phyloP scores from a whole-genome alignment of 2,113 vertebrate genomes.

The Phycodurus eques region DNA sequence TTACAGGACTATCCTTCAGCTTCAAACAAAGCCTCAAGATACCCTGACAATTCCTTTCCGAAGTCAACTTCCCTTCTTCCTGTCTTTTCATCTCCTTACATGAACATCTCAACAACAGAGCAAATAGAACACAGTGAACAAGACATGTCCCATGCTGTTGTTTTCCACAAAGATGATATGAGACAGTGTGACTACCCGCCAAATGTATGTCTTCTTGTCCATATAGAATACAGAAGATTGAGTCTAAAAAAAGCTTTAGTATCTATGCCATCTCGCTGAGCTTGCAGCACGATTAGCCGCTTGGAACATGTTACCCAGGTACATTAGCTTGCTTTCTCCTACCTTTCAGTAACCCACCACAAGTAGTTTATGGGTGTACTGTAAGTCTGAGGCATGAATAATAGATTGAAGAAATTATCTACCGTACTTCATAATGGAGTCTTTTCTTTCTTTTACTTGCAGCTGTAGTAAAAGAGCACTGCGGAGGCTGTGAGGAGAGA shows the following conservation, averaged over 20 bases:
- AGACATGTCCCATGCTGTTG: not conserved
- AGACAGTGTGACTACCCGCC: constrained; percentile 5
- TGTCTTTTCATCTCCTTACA: not conserved
- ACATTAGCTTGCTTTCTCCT: constrained; percentile 24
- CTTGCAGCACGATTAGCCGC: constrained; percentile 23
- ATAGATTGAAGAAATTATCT: constrained; percentile 55
- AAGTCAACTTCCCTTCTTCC: not conserved
- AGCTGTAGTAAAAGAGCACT: constrained; percentile 35
- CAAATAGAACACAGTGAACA: not conserved
- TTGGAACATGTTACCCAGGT: constrained; percentile 29
- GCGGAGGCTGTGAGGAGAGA: constrained; percentile 10
- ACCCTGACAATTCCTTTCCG: constrained; percentile 13
- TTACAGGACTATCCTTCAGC: constrained; percentile 33
- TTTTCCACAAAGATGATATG: constrained; percentile 18
- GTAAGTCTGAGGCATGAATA: constrained; percentile 41
- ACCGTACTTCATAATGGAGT: constrained; percentile 36
- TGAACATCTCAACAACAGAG: not conserved
- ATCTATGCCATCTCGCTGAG: constrained; percentile 34
- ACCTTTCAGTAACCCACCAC: constrained; percentile 25
- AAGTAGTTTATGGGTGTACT: constrained; percentile 28
- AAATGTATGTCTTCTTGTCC: constrained; percentile 4
- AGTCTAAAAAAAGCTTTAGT: constrained; percentile 23
- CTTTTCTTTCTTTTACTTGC: constrained; percentile 45
- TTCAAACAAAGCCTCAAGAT: constrained; percentile 32
- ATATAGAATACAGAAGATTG: constrained; percentile 17